These are phyloP conservation scores for Magallana angulata DNA, from an alignment of 1,140 invertebrate genomes.

Conservation along the genomic window DNA sequence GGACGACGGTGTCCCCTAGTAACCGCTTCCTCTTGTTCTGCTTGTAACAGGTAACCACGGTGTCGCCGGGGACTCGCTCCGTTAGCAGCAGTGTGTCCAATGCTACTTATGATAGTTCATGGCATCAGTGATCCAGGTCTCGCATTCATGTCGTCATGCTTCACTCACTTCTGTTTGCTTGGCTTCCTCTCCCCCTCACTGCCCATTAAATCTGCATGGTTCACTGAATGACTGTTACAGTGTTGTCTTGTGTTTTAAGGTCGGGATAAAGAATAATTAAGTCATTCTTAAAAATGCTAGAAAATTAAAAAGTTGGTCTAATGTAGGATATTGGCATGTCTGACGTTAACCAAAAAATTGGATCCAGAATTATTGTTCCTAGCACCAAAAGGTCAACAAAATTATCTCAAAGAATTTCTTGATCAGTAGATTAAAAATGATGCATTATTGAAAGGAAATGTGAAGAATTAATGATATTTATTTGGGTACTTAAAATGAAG, in stretches of 20 bases:
- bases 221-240: not conserved
- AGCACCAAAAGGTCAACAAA: no score
- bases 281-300: no score
- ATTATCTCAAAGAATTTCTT: no score
- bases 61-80: slow-evolving; percentile 52
- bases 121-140: slow-evolving; percentile 47
- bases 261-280: no score
- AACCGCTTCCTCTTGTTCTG: slow-evolving; percentile 23
- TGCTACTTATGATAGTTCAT: slow-evolving; percentile 59
- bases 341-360: no score
- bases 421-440: no score
- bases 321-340: no score
- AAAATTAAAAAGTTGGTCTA: no score
- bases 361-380: no score
- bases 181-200: slow-evolving; percentile 20
- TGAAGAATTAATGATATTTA: no score
- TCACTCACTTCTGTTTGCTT: slow-evolving; percentile 41
- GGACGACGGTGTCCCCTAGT: slow-evolving; percentile 31
- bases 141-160: slow-evolving; percentile 7
- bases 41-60: slow-evolving; percentile 50
- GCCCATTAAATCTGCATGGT: slow-evolving; percentile 28
- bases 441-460: no score
- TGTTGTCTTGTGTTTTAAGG: not conserved
- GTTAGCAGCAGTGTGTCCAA: slow-evolving; percentile 58
- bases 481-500: no score